Conservation (phyloP, 2,113 vertebrate genomes). For the Tylochromis polylepis region DNA sequence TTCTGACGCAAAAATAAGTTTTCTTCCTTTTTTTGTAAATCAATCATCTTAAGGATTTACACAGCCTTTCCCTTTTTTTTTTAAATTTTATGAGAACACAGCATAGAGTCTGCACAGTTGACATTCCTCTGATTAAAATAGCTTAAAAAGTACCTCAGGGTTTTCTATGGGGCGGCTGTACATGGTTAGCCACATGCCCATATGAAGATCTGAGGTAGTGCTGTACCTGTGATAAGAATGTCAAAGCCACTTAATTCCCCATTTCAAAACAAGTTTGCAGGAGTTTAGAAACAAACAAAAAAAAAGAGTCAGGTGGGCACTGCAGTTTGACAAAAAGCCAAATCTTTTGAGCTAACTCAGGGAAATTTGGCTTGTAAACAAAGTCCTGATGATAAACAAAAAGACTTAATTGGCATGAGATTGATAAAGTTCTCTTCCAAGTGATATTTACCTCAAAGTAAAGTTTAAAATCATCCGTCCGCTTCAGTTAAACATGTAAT, state of each 20-base stretch:
- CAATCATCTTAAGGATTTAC: background rate
- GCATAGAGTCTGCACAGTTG: constrained; percentile 32
- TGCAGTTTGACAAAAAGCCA: background rate
- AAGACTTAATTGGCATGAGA: constrained; percentile 29
- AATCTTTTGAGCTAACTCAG: background rate
- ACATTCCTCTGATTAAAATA: constrained; percentile 52
- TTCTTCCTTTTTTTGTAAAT: background rate
- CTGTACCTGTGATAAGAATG: constrained; percentile 58
- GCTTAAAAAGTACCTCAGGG: constrained; percentile 44
- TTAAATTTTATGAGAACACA: constrained; percentile 29
- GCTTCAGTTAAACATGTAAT: constrained; percentile 6
- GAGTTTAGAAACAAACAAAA: constrained; percentile 1
- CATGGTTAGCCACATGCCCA: constrained; percentile 17
- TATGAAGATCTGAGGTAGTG: constrained; percentile 70
- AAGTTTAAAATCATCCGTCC: constrained; percentile 25
- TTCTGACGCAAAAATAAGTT: constrained; percentile 2
- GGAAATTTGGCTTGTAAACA: constrained; percentile 66
- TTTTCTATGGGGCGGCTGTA: constrained; percentile 27
- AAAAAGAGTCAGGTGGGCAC: background rate
- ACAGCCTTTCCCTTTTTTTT: constrained; percentile 26
- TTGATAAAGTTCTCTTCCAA: constrained; percentile 4
- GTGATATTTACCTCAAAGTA: constrained; percentile 31
- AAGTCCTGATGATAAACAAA: constrained; percentile 25
- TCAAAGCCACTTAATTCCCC: constrained; percentile 39
- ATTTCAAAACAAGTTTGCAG: constrained; percentile 23